Base-by-base conservation (phyloP, 2,797 vertebrate species). In the Coregonus ussuriensis region DNA sequence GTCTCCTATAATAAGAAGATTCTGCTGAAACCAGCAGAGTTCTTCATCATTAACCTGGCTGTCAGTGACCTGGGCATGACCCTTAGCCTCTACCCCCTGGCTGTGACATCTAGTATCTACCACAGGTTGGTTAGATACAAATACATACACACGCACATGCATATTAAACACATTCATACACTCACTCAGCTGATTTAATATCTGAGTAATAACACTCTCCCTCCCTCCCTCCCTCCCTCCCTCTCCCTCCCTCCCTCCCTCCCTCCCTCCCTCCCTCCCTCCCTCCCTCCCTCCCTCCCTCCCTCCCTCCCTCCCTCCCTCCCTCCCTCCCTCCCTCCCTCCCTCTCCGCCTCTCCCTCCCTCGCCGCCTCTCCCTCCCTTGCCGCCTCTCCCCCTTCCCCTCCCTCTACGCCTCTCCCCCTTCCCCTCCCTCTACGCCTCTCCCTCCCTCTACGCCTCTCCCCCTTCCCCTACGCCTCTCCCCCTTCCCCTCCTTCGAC, bases 51-150 rank as follows among this genome's bases (percentile, higher is more conserved):
- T 75, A 93, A 93, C 82, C 84, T 92, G 79, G 92, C 91, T 15
- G 63, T 92, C 81, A 92, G 92, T 77, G 90, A 93, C 74, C 86
- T 93, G 81, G 89, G 88, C 71, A 91, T 93, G 92, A 93, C 92
- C 67, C 68, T 92, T 76, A 90, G 85, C 25, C 85, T 93, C 74
- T 91, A 89, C 72, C 91, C 92, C 65, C 85, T 93, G 41, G 92
- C 92, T 25, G 83, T 92, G 80, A 87, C 87, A 71, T 93, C 91
- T 83, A 93, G 92, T 73, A 78, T 93, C 80, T 87, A 89, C 67
- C 92, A 92, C 90, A 92, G 92, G 91, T 93, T 76, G 21, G 65
- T 66, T 47, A 68, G 14, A 75, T n/a, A 63, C 37, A 29, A 29
- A 71, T 51, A 78, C 53, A 54, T 65, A 74, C 54, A 21, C 29